Base-by-base conservation (phyloP, 2,797 vertebrate genomes). In the Microctenopoma stevenorrisi region DNA sequence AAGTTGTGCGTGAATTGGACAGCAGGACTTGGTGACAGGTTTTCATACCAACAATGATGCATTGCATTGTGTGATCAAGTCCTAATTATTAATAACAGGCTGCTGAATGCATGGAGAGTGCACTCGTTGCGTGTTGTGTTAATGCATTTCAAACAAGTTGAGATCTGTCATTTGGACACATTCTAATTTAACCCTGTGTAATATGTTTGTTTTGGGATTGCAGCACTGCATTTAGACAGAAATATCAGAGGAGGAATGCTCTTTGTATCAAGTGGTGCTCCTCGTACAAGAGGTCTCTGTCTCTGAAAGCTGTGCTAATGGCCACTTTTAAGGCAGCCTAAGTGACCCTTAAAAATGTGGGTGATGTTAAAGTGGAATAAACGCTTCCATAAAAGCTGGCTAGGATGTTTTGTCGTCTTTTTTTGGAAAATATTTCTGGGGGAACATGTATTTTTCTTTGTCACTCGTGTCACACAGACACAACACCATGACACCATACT, bases 281-380 rank as follows among this genome's bases (percentile, higher is more conserved):
- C 59, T 61, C 25, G 3, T 28, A 65, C 57, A 54, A 78, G 79
- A 79, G 82, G 64, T 68, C 83, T 72, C 74, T 42, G 73, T 82
- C 84, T 82, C 68, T 84, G 81, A 89, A 74, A 86, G 87, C 76
- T 18, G 75, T 11, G 30, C 76, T 90, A 93, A 93, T 92, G 85
- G 88, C 76, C 86, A 66, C 87, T 88, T 82, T 89, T 81, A 78
- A 75, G 77, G 71, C 71, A 68, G 86, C 81, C 78, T 76, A 71
- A 83, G 81, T 87, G 90, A 91, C 88, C 89, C 85, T 80, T 79
- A 76, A 86, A 88, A 88, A 86, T 84, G 76, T 72, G 82, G 79
- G 76, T 65, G 82, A 88, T 77, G 78, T 83, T 83, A 86, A 90
- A 91, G 88, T 89, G 89, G 81, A 87, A 86, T 83, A 91, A 93